A percentile compares a stretch with the other conserved stretches of the same genome.
These are phyloP conservation scores for Rattus norvegicus DNA, from an alignment of 2,113 vertebrate genomes.

Conservation along the genomic window DNA sequence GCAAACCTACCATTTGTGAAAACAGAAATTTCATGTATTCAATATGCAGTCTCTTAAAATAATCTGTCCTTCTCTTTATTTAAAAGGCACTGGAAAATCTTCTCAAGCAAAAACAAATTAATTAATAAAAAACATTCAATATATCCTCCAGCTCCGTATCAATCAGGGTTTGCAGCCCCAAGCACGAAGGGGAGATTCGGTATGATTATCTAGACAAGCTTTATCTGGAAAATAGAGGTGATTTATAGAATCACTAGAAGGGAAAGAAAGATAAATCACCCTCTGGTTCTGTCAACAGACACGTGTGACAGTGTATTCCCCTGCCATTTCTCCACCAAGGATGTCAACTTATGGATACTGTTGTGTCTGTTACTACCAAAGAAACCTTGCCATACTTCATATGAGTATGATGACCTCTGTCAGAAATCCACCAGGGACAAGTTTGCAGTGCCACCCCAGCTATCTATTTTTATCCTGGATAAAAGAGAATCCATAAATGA, in stretches of 20 bases:
- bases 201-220: not conserved
- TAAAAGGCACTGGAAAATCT: not conserved
- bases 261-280: not conserved
- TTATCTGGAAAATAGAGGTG: not conserved
- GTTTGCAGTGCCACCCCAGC: not conserved
- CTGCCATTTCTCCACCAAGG: not conserved
- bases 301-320: not conserved
- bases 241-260: not conserved
- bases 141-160: not conserved
- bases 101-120: slow-evolving; percentile 11
- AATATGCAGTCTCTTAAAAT: not conserved
- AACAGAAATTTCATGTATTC: not conserved
- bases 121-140: not conserved
- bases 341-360: not conserved
- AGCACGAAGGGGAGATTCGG: not conserved
- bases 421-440: not conserved
- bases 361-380: not conserved
- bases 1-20: not conserved
- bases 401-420: not conserved
- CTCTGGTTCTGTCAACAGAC: not conserved
- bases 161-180: not conserved
- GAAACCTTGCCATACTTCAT: not conserved
- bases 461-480: not conserved
- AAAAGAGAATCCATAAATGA: not conserved
- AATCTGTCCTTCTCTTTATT: not conserved